phyloP scores from a whole-genome alignment of 2,113 vertebrate genomes.

The Sapajus apella region DNA sequence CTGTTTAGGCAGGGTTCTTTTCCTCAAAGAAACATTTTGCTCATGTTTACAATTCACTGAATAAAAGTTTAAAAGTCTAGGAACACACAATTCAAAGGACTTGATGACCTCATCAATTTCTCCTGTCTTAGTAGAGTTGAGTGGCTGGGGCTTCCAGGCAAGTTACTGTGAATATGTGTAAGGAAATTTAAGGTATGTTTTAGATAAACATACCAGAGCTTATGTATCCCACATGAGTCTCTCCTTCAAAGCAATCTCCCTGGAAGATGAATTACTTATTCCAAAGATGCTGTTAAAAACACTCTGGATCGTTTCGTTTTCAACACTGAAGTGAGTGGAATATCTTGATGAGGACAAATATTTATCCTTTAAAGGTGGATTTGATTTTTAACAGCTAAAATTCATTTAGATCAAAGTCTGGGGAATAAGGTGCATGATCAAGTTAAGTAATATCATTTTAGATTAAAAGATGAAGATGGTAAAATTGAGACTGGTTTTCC shows the following conservation, averaged over 20 bases:
- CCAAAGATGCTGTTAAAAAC: slow-evolving; percentile 63
- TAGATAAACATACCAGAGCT: slow-evolving; percentile 74
- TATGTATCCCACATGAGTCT: slow-evolving; percentile 57
- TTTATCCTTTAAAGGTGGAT: slow-evolving; percentile 63
- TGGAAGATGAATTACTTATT: slow-evolving; percentile 64
- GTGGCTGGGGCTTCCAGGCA: slow-evolving; percentile 13
- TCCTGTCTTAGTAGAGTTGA: neutral
- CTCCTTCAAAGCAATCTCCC: slow-evolving; percentile 68
- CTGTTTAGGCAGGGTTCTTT: neutral
- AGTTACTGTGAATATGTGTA: slow-evolving; percentile 46
- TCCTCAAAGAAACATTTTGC: neutral
- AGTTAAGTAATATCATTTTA: slow-evolving; percentile 44
- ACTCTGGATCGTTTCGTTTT: slow-evolving; percentile 50
- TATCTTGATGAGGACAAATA: slow-evolving; percentile 54
- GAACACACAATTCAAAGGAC: neutral
- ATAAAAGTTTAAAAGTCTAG: slow-evolving; percentile 43
- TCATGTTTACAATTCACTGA: slow-evolving; percentile 30
- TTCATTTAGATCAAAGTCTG: slow-evolving; percentile 69
- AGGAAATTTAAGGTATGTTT: slow-evolving; percentile 74
- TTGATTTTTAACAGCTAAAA: slow-evolving; percentile 70
- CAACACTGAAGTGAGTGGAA: slow-evolving; percentile 46
- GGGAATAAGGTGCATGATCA: slow-evolving; percentile 21
- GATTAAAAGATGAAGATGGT: slow-evolving; percentile 22
- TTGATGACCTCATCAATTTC: neutral
- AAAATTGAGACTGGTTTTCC: slow-evolving; percentile 32